phyloP scores from a whole-genome alignment of 1,140 invertebrate genomes.

The Ceratoteleas bidentatus region DNA sequence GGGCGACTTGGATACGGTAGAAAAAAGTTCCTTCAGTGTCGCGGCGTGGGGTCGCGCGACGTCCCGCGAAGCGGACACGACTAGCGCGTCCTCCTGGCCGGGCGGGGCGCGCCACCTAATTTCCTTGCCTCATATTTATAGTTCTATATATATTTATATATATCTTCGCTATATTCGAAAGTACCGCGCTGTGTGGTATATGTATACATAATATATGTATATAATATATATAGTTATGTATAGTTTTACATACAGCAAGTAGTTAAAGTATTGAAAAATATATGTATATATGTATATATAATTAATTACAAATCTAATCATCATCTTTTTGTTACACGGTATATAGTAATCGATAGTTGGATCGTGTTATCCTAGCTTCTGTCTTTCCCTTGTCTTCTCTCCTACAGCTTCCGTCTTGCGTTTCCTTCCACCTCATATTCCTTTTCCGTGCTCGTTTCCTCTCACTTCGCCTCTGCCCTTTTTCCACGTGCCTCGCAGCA shows the following conservation, averaged over 20 bases:
- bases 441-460: neutral
- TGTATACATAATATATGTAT: too few relatives aligned
- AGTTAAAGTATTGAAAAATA: slow-evolving; percentile 81
- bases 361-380: slow-evolving; percentile 38
- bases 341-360: slow-evolving; percentile 73
- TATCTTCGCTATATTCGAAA: too few relatives aligned
- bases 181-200: too few relatives aligned
- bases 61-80: too few relatives aligned
- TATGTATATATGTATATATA: slow-evolving; percentile 74
- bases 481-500: slow-evolving; percentile 47
- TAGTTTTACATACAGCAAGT: slow-evolving; percentile 79
- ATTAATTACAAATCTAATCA: slow-evolving; percentile 81
- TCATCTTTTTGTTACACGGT: slow-evolving; percentile 75
- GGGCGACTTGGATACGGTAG: too few relatives aligned
- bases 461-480: slow-evolving; percentile 14
- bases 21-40: too few relatives aligned
- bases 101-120: too few relatives aligned
- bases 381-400: slow-evolving; percentile 1
- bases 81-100: too few relatives aligned
- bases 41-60: too few relatives aligned
- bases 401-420: neutral
- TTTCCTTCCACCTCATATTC: slow-evolving; percentile 3
- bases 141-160: too few relatives aligned
- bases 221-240: too few relatives aligned
- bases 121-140: too few relatives aligned